phyloP scores from a whole-genome alignment of 2,113 vertebrate genomes.

The Aegotheles bennettii region DNA sequence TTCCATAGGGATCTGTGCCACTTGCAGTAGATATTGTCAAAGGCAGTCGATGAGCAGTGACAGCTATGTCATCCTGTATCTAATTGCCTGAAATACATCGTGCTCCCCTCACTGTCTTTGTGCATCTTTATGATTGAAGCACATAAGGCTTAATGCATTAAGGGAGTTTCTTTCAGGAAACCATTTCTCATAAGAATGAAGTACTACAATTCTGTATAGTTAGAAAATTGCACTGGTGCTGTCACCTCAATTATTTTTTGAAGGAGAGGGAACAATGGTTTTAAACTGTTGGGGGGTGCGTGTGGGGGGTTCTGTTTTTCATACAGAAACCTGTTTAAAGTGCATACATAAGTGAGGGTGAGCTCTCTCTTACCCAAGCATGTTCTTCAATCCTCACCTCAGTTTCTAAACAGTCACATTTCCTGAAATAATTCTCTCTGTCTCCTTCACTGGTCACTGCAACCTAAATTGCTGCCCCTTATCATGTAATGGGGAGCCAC shows the following conservation, averaged over 20 bases:
- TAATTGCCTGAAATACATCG: not conserved
- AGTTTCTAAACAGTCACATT: not conserved
- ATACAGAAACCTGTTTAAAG: not conserved
- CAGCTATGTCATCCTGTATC: not conserved
- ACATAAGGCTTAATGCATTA: not conserved
- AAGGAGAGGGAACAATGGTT: not conserved
- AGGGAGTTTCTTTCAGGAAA: not conserved
- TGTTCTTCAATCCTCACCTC: not conserved
- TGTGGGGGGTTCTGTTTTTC: not conserved
- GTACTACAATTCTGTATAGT: not conserved
- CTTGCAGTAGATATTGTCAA: not conserved
- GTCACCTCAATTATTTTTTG: not conserved
- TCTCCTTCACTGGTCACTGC: not conserved
- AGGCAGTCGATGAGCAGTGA: constrained; percentile 22
- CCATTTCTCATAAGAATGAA: not conserved
- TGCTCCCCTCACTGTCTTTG: not conserved
- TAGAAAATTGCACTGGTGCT: not conserved
- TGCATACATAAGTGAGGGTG: not conserved
- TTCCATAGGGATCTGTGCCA: not conserved
- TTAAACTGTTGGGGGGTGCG: not conserved
- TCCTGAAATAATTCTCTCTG: not conserved
- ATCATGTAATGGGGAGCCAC: not conserved
- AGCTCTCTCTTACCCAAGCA: not conserved
- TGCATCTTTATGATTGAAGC: not conserved
- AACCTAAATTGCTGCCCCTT: not conserved